Evolutionary conservation across 37 sponge, comb jelly and placozoan species (phyloP), one percentile per base, ranked within the genome.

Genomic region (Chondrosia reniformis): DNA sequence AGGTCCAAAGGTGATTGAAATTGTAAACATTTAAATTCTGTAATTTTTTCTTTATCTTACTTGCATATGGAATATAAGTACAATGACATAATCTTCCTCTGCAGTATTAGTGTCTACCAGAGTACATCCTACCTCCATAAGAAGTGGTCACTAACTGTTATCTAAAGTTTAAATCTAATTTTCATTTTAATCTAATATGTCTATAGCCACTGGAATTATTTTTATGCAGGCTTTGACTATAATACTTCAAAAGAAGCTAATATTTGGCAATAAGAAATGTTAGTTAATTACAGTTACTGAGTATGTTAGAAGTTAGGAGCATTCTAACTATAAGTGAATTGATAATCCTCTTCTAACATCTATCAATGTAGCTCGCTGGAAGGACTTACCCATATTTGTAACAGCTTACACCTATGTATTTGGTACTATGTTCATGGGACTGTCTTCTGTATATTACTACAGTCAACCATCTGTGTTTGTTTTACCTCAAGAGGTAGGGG

Each of bases 361-460:
- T 38, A 9, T 46, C 7, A 39, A 17, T 74, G 15, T 38, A 79
- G 85, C 61, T 39, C 57, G 56, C 38, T 94, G 88, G 88, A 78
- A 58, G 44, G 46, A 84, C 6, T 55, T 80, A 37, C 95, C 95
- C 0, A 78, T 95, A 2, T 34, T 27, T 19, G 87, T 91, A 54
- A 88, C 89, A 12, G 81, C 87, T 0, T 91, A 85, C 80, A 76
- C 81, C 58, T 91, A 91, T 43, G 55, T 84, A 17, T 88, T 91
- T 76, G 95, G 95, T 28, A 75, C 92, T 25, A 8, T 95, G 12
- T 83, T 73, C 67, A 91, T 95, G 79, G 84, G 89, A 21, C 43
- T 95, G 4, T 52, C 79, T 33, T 65, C 79, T 13, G 28, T 86
- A 19, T 58, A 88, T 59, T 87, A 87, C 83, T 74, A 40, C 61